Conservation (phyloP, 2,797 vertebrate species). For the Tapirus indicus region DNA sequence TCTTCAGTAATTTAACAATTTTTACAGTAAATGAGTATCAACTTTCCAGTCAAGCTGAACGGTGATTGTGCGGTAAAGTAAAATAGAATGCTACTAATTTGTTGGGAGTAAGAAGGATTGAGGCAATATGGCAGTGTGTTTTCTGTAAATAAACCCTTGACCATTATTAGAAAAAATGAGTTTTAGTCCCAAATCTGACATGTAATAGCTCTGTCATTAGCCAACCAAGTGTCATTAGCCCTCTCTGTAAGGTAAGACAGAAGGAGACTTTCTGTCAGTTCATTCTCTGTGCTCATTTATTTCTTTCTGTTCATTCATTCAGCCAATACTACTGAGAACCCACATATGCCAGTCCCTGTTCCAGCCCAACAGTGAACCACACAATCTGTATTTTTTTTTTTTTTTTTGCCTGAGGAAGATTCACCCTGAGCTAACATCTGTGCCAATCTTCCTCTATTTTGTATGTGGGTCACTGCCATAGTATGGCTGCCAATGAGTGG, state of each 20-base stretch:
- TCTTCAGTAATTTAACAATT: not conserved
- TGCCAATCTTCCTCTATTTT: no score
- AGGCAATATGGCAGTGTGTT: not conserved
- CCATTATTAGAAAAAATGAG: not conserved
- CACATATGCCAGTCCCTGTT: not conserved
- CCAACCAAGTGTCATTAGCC: not conserved
- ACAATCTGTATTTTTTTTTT: not conserved
- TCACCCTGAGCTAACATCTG: no score
- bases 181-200: not conserved
- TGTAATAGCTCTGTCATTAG: not conserved
- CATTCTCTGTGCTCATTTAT: not conserved
- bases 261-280: not conserved
- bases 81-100: conserved; percentile 24
- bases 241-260: not conserved
- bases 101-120: not conserved
- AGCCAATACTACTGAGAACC: not conserved
- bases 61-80: not conserved
- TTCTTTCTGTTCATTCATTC: not conserved
- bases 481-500: no score
- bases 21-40: not conserved
- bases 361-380: not conserved
- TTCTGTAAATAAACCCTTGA: not conserved
- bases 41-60: conserved; percentile 29
- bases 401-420: no score
- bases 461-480: no score